phyloP scores from a whole-genome alignment of 2,888 invertebrate genomes.

The Ennomos quercinarius region DNA sequence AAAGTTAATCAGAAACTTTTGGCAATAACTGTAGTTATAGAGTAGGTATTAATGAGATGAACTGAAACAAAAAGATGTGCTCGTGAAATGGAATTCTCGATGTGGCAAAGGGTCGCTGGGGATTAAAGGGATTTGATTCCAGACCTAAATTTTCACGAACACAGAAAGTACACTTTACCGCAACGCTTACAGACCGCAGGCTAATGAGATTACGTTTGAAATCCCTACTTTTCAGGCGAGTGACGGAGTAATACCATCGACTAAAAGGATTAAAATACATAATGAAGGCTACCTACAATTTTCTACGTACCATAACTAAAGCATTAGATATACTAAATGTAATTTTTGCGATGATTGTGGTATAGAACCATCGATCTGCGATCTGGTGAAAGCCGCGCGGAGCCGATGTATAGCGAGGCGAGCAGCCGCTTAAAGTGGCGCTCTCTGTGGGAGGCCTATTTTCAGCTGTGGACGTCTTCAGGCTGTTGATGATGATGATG shows the following conservation, averaged over 20 bases:
- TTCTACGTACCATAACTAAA: too few relatives aligned
- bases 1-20: slow-evolving; percentile 28
- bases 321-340: too few relatives aligned
- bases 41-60: slow-evolving; percentile 16
- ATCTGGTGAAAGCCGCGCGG: too few relatives aligned
- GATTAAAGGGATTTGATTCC: slow-evolving; percentile 23
- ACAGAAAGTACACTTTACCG: slow-evolving; percentile 11
- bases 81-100: slow-evolving; percentile 17
- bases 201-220: slow-evolving; percentile 25
- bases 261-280: neutral
- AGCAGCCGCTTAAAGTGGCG: too few relatives aligned
- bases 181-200: slow-evolving; percentile 20
- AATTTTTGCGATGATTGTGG: too few relatives aligned
- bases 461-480: too few relatives aligned
- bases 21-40: slow-evolving; percentile 10
- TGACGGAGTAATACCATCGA: slow-evolving; percentile 3
- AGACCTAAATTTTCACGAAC: slow-evolving; percentile 22
- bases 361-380: too few relatives aligned
- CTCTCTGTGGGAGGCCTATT: too few relatives aligned
- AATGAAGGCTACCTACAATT: neutral
- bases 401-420: too few relatives aligned
- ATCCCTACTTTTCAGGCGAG: neutral
- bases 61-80: slow-evolving; percentile 18
- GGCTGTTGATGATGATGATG: too few relatives aligned
- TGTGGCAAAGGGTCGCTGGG: slow-evolving; percentile 13